Evolutionary conservation across 2,888 invertebrate genomes (phyloP).

Genomic region (Calliopum simillimum): DNA sequence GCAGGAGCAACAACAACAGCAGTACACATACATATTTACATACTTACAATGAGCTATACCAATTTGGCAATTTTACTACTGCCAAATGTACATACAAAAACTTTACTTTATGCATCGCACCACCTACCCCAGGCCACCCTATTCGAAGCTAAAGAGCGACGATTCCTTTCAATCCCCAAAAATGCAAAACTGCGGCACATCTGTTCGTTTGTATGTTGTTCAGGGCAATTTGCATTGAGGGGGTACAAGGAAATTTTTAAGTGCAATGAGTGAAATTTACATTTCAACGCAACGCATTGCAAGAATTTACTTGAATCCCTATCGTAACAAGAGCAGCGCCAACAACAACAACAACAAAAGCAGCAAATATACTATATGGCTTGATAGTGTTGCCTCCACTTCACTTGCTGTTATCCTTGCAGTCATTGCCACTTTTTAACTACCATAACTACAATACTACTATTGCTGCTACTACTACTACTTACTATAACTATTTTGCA

Average conservation of each 20-base stretch:
- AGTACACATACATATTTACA: not conserved
- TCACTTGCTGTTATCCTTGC: not conserved
- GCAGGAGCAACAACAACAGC: not conserved
- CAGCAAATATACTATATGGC: constrained; percentile 4
- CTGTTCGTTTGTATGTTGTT: too few species aligned
- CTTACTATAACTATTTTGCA: not conserved
- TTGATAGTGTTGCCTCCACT: constrained; percentile 2
- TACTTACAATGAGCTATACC: constrained; percentile 15
- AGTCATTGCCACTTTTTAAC: constrained; percentile 29
- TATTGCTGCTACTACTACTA: not conserved
- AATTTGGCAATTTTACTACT: constrained; percentile 30
- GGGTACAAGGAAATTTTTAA: not conserved
- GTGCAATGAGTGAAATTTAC: constrained; percentile 8
- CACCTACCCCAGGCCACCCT: too few species aligned
- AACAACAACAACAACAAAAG: constrained; percentile 7
- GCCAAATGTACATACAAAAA: constrained; percentile 20
- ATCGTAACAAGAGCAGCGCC: constrained; percentile 11
- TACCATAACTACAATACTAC: constrained; percentile 10
- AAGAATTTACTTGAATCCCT: constrained; percentile 7
- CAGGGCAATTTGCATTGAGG: too few species aligned
- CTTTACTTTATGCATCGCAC: too few species aligned
- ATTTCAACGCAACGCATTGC: not conserved
- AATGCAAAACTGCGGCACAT: too few species aligned
- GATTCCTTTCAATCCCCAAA: too few species aligned
- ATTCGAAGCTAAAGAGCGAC: too few species aligned